Percentiles rank a stretch among this genome's conserved stretches.
Evolutionary conservation across 2,888 invertebrate genomes (phyloP).

Genomic region (Cosmopolites sordidus): DNA sequence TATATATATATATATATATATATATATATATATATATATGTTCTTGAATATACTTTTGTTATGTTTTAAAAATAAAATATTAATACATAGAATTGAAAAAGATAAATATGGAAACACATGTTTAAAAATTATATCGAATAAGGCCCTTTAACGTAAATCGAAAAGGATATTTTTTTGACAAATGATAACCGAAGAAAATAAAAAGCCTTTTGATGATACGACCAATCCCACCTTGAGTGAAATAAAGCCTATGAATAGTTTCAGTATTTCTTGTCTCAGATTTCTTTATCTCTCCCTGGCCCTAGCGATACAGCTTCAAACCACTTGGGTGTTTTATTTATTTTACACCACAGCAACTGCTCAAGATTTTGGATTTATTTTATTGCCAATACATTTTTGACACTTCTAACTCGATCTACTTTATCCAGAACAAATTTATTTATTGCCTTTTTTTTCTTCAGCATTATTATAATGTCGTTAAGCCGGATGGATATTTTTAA

Average conservation of each 20-base stretch:
- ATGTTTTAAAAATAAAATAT: too few relatives aligned
- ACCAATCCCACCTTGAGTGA: slow-evolving; percentile 41
- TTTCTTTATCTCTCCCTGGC: slow-evolving; percentile 43
- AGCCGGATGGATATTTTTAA: background rate
- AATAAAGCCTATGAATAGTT: slow-evolving; percentile 48
- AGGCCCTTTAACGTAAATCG: slow-evolving; percentile 28
- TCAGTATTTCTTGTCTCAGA: slow-evolving; percentile 47
- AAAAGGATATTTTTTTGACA: slow-evolving; percentile 42
- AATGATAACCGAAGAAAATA: slow-evolving; percentile 45
- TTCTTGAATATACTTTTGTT: too few relatives aligned
- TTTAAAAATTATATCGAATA: slow-evolving; percentile 18
- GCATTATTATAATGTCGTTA: background rate
- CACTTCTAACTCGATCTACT: slow-evolving; percentile 28
- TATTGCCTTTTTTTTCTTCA: slow-evolving; percentile 8
- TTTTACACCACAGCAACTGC: slow-evolving; percentile 39
- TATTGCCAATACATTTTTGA: slow-evolving; percentile 28
- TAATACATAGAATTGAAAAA: too few relatives aligned
- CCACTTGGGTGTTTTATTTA: slow-evolving; percentile 43
- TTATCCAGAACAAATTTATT: slow-evolving; percentile 19
- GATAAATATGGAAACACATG: slow-evolving; percentile 7
- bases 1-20: too few relatives aligned
- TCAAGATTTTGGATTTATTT: slow-evolving; percentile 29
- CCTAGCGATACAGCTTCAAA: slow-evolving; percentile 40
- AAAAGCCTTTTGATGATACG: slow-evolving; percentile 43
- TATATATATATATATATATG: too few relatives aligned